Evolutionary conservation across 2,113 vertebrate species (phyloP), one percentile per base, ranked within the genome.

Genomic region (Dissostichus mawsoni): DNA sequence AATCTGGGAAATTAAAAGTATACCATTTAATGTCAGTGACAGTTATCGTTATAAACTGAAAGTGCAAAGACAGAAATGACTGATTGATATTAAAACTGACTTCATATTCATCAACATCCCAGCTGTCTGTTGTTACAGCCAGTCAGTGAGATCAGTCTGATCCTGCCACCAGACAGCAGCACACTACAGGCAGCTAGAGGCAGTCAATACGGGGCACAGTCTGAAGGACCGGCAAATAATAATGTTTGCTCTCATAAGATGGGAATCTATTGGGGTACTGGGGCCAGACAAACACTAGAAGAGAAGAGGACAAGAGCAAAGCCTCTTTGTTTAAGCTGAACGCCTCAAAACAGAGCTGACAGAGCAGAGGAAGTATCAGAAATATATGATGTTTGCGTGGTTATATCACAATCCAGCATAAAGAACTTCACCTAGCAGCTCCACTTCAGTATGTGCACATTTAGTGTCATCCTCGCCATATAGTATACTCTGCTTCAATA

Each of bases 1-100:
- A 91, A 99, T 97, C 98, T 99, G 90, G 76, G 10, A 89, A 80
- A 92, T 90, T 23, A 11, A 41, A 71, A 48, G 10, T 8, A 52
- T 41, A 8, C 8, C 64, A 93, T 90, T 58, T 2, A n/a, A 61
- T 5, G 7, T 61, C 11, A 56, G 2, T 3, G 18, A 41, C 36
- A 3, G 4, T 75, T 41, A 18, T 25, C 18, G 17, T 69, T 44
- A 63, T 7, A 64, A 69, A 74, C 8, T 36, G 17, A 55, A 25
- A 57, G 4, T 23, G 8, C 7, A 72, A 44, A 25, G 58, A 4
- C 36, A 33, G 0, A 61, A n/a, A 53, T 55, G 33, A 69, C 10
- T 53, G 56, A 80, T 11, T 1, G 11, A 63, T 25, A 67, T 44
- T 8, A 25, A 62, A 69, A 25, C 8, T 66, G 62, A 11, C 25